Conservation (phyloP, 2,888 invertebrate genomes). For the Bursaphelenchus okinawaensis region DNA sequence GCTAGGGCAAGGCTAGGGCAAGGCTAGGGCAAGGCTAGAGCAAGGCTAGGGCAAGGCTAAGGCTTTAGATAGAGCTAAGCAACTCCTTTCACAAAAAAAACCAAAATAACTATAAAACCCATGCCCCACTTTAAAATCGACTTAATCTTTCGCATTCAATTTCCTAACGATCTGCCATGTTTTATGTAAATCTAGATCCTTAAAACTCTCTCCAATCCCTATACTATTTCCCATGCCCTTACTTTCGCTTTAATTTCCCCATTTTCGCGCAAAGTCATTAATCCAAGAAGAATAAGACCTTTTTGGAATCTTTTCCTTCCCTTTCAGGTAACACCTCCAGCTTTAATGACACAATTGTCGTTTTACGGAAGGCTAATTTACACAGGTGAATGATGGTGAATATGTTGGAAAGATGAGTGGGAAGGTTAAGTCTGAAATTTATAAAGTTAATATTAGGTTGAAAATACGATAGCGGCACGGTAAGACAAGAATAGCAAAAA, state of each 20-base stretch:
- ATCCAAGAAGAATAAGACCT: neutral
- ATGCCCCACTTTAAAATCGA: too few relatives aligned
- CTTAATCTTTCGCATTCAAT: too few relatives aligned
- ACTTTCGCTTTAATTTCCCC: neutral
- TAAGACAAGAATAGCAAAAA: neutral
- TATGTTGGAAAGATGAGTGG: neutral
- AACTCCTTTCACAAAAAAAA: neutral
- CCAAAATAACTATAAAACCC: neutral
- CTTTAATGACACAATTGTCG: too few relatives aligned
- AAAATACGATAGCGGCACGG: neutral
- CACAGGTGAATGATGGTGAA: neutral
- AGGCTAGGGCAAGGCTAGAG: too few relatives aligned
- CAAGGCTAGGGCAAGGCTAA: too few relatives aligned
- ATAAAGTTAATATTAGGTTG: neutral
- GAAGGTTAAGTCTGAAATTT: neutral
- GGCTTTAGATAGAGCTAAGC: too few relatives aligned
- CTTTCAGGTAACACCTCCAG: neutral
- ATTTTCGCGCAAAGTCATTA: neutral
- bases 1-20: too few relatives aligned
- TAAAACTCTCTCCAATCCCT: too few relatives aligned
- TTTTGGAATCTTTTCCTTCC: neutral
- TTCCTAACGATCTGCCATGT: neutral
- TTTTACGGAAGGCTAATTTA: neutral
- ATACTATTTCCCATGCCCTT: neutral
- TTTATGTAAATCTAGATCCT: neutral